Evolutionary conservation across 2,113 vertebrate genomes (phyloP), one percentile per base, ranked within the genome.

Genomic region (Lepus europaeus): DNA sequence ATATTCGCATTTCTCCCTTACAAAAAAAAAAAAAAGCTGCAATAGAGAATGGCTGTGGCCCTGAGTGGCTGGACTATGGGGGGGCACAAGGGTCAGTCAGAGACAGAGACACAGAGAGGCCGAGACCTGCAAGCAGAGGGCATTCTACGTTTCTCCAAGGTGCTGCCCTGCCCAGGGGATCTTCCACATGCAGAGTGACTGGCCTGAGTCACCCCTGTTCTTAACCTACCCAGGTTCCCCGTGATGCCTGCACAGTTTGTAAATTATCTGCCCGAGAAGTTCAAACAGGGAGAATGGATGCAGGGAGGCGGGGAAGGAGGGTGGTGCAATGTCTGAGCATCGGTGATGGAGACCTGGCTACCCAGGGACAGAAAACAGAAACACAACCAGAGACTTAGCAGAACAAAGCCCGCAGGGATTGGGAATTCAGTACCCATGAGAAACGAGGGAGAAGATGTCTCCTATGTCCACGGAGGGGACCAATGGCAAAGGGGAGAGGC

Each of bases 1-100:
- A 66, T 16, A 13, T 19, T 95, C 70, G 76, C 13, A 61, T 31
- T 91, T 94, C 78, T 51, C 90, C 64, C 93, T 63, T 20, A 13
- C 22, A 73, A 91, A 53, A 53, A 53, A 89, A 87, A 33, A 73
- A 63, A 49, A 82, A 51, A 77, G 66, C 56, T 59, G 6, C 45
- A 45, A 45, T 8, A 45, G 45, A 45, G 39, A 88, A 51, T 27
- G 5, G 11, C 7, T 20, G 14, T 36, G 86, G 64, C 23, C 56
- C 69, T 56, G 29, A 31, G 69, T 13, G 56, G 79, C 72, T 79
- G 6, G 66, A 45, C 25, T 19, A 2, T 7, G 9, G 59, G n/a
- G 51, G 39, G 20, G 10, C 29, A 0, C n/a, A 17, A 22, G 10
- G 61, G 0, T n/a, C 1, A 0, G 51, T 4, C 27, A 61, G 64